A percentile compares a stretch with the other conserved stretches of the same genome.
phyloP scores from a whole-genome alignment of 2,888 invertebrate species.

The Halictus quadricinctus region DNA sequence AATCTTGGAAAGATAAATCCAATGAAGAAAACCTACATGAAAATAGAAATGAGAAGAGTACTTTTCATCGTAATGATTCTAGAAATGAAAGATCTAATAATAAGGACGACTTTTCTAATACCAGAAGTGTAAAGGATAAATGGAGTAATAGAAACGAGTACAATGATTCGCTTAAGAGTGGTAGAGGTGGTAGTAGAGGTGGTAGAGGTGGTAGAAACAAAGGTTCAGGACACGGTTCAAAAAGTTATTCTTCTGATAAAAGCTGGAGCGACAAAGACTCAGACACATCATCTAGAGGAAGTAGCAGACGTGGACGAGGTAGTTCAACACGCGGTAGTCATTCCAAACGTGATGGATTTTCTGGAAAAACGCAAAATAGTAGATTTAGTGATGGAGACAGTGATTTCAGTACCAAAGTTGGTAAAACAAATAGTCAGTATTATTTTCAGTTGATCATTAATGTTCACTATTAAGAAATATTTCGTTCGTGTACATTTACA shows the following conservation, averaged over 20 bases:
- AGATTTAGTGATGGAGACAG: slow-evolving; percentile 52
- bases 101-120: slow-evolving; percentile 51
- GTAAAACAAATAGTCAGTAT: slow-evolving; percentile 39
- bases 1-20: slow-evolving; percentile 73
- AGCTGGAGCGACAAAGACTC: slow-evolving; percentile 75
- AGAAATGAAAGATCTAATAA: slow-evolving; percentile 69
- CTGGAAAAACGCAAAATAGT: slow-evolving; percentile 34
- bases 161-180: slow-evolving; percentile 53
- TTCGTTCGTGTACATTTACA: neutral
- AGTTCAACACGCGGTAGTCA: slow-evolving; percentile 44
- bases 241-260: slow-evolving; percentile 70
- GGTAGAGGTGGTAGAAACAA: slow-evolving; percentile 42
- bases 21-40: slow-evolving; percentile 73
- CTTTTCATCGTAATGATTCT: slow-evolving; percentile 53
- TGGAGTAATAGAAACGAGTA: slow-evolving; percentile 47
- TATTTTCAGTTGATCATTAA: neutral
- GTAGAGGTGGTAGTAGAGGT: slow-evolving; percentile 38
- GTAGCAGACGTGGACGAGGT: slow-evolving; percentile 65
- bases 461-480: neutral
- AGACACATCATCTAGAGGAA: slow-evolving; percentile 70
- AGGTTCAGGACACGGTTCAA: slow-evolving; percentile 51
- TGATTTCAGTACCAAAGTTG: slow-evolving; percentile 40
- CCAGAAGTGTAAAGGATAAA: slow-evolving; percentile 49
- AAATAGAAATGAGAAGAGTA: slow-evolving; percentile 61
- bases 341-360: slow-evolving; percentile 37